Evolutionary conservation across 2,888 invertebrate genomes (phyloP).

Genomic region (Melinaea menophilus): DNA sequence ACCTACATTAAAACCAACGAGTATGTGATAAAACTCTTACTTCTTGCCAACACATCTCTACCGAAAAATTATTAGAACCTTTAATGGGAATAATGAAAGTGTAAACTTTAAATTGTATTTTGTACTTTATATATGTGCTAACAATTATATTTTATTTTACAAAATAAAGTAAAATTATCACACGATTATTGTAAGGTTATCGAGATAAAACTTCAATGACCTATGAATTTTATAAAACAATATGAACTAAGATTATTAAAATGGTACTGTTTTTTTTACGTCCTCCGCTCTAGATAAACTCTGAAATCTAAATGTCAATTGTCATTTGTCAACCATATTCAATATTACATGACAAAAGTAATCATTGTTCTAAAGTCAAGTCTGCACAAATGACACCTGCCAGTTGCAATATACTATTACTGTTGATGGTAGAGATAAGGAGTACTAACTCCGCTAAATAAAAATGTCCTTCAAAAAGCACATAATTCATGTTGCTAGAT

Average conservation of each 20-base stretch:
- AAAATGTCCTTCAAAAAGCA: too few species aligned
- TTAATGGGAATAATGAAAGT: slow-evolving; percentile 9
- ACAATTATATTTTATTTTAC: neutral
- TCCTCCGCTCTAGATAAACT: neutral
- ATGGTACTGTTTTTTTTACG: neutral
- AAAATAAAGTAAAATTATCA: neutral
- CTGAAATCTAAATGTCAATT: slow-evolving; percentile 1
- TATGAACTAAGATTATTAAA: neutral
- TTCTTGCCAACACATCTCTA: slow-evolving; percentile 58
- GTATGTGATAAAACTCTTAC: slow-evolving; percentile 32
- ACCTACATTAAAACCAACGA: slow-evolving; percentile 53
- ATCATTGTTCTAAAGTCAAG: neutral
- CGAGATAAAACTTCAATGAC: neutral
- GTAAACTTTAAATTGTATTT: slow-evolving; percentile 13
- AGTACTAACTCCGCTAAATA: too few species aligned
- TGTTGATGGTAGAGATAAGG: too few species aligned
- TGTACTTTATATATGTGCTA: neutral
- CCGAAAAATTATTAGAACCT: slow-evolving; percentile 17
- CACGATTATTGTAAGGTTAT: neutral
- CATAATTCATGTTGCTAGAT: too few species aligned
- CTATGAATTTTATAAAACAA: neutral
- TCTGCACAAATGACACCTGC: too few species aligned
- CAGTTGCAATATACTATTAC: too few species aligned
- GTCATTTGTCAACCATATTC: neutral
- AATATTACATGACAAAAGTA: neutral